Percentiles rank a stretch among this genome's conserved stretches.
phyloP scores from a whole-genome alignment of 2,113 vertebrate genomes.

The Canis aureus region DNA sequence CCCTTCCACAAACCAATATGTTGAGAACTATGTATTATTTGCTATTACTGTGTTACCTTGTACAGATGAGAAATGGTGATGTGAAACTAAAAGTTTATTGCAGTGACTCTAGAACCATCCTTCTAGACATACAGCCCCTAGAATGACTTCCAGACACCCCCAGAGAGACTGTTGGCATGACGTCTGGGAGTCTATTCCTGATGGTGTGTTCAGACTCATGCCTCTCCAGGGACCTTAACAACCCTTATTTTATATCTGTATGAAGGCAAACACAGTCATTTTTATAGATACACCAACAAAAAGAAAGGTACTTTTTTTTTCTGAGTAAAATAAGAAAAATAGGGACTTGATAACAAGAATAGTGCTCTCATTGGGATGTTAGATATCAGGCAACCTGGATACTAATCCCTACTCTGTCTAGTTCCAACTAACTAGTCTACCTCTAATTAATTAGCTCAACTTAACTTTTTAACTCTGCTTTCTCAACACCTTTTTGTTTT shows the following conservation, averaged over 20 bases:
- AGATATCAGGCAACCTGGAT: background rate
- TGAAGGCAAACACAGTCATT: background rate
- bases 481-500: background rate
- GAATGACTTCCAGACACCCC: background rate
- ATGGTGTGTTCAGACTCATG: background rate
- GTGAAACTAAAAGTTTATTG: background rate
- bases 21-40: background rate
- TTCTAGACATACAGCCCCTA: background rate
- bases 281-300: background rate
- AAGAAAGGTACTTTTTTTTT: background rate
- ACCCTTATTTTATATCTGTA: background rate
- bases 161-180: background rate
- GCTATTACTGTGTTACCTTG: slow-evolving; percentile 39
- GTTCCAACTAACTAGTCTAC: background rate
- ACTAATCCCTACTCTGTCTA: background rate
- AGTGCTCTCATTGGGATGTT: background rate
- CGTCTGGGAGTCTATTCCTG: background rate
- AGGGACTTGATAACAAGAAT: background rate
- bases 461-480: slow-evolving; percentile 1
- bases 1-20: background rate
- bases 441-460: background rate
- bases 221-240: background rate
- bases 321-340: slow-evolving; percentile 1
- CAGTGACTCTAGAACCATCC: background rate
- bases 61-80: background rate